Evolutionary conservation across 2,113 vertebrate genomes (phyloP), one percentile per base, ranked within the genome.

Genomic region (Tauraco erythrolophus): DNA sequence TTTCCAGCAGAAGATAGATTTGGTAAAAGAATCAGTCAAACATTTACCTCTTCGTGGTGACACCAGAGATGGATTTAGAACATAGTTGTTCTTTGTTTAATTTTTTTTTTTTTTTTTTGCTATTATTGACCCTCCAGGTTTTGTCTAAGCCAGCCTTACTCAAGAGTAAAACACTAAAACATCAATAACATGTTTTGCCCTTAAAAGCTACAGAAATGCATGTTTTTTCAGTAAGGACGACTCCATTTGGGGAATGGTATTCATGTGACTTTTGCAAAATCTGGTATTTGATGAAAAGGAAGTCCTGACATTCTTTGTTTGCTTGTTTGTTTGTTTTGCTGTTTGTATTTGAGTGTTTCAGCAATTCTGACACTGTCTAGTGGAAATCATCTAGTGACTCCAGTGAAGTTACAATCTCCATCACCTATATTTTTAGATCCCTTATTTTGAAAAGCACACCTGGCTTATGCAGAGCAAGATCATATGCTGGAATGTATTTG

Each of bases 51-150:
- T 84, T 84, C n/a, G 12, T 60, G 9, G 6, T 79, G 35, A 66
- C 15, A 65, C 14, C 6, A 41, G 8, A 8, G 4, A 61, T n/a
- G 3, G 12, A 65, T 82, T 84, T 91, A 53, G 6, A 51, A 27
- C 15, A 43, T 6, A 66, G 4, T 17, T 70, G 6, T 30, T 85
- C 56, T 88, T 65, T 69, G 12, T 6, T 54, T 90, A 72, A 50
- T 45, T 80, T 92, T 91, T 92, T 45, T 80, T 92, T 91, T 92
- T n/a, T n/a, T n/a, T 45, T 80, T 92, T 91, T 92, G 17, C 3
- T 75, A 35, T 6, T 62, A 9, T 68, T 80, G 65, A 56, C 5
- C 15, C 2, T 61, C 69, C 23, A 37, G 8, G 3, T 58, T 57
- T 68, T 61, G 9, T 56, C 21, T 94, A 48, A 68, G 23, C 6